Conservation (phyloP, 2,888 invertebrate species). For the Ellobium chinense region DNA sequence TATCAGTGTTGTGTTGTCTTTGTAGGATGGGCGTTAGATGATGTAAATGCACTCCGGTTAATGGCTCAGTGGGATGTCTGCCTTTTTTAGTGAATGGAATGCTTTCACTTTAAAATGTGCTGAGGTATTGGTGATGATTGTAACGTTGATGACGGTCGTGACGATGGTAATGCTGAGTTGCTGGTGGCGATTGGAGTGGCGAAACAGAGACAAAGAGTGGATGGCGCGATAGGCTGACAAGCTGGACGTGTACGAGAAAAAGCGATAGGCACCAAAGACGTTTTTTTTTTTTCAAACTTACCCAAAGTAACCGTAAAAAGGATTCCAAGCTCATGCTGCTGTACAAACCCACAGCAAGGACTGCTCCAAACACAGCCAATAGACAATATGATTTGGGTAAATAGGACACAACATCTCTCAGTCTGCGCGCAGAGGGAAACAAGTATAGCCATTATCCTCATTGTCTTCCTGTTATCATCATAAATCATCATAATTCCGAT, state of each 20-base stretch:
- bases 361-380: background rate
- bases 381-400: background rate
- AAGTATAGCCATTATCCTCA: slow-evolving; percentile 22
- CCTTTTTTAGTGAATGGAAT: no score
- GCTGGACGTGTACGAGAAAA: no score
- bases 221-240: no score
- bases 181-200: no score
- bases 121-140: no score
- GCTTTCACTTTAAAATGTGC: no score
- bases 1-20: background rate
- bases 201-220: background rate
- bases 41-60: no score
- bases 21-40: background rate
- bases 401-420: background rate
- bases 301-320: slow-evolving; percentile 13
- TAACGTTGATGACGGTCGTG: no score
- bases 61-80: no score
- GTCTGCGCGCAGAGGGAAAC: background rate
- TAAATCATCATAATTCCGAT: slow-evolving; percentile 24
- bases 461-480: no score
- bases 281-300: slow-evolving; percentile 1
- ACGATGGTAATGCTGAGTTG: no score
- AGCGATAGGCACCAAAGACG: background rate
- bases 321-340: background rate
- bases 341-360: slow-evolving; percentile 4